phyloP scores from a whole-genome alignment of 2,113 vertebrate genomes.

The Sturnira hondurensis region DNA sequence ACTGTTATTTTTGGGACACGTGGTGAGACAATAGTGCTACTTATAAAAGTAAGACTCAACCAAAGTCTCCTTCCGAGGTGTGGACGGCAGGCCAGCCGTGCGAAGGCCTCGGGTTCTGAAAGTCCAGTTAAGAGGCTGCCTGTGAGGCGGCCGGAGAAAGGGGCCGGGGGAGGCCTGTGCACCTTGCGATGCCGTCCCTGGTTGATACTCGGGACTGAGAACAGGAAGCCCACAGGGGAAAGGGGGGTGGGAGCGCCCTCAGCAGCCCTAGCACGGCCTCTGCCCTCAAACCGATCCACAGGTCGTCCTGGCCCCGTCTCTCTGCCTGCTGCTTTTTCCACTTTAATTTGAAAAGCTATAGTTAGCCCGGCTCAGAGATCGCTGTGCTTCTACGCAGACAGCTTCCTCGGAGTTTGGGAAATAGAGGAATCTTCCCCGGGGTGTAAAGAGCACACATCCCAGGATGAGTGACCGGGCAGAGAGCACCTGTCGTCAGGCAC shows the following conservation, averaged over 20 bases:
- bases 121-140: conserved; percentile 53
- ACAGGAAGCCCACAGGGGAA: rapidly evolving
- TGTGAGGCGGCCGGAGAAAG: neutral
- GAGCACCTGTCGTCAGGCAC: neutral
- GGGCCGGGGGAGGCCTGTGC: neutral
- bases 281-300: rapidly evolving
- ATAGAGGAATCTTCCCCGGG: neutral
- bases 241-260: rapidly evolving
- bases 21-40: neutral
- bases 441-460: conserved; percentile 17
- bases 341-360: neutral
- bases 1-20: neutral
- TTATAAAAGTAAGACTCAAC: conserved; percentile 20
- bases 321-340: rapidly evolving
- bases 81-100: neutral
- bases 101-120: neutral
- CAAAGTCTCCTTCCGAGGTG: conserved; percentile 25
- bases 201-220: too few relatives aligned
- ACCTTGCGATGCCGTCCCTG: neutral
- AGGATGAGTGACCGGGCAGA: conserved; percentile 11
- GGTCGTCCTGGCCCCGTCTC: rapidly evolving
- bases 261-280: too few relatives aligned
- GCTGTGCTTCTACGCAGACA: neutral
- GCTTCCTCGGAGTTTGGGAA: conserved; percentile 20
- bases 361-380: neutral